Evolutionary conservation across 2,888 invertebrate species (phyloP), one percentile per base, ranked within the genome.

Genomic region (Apoderus coryli): DNA sequence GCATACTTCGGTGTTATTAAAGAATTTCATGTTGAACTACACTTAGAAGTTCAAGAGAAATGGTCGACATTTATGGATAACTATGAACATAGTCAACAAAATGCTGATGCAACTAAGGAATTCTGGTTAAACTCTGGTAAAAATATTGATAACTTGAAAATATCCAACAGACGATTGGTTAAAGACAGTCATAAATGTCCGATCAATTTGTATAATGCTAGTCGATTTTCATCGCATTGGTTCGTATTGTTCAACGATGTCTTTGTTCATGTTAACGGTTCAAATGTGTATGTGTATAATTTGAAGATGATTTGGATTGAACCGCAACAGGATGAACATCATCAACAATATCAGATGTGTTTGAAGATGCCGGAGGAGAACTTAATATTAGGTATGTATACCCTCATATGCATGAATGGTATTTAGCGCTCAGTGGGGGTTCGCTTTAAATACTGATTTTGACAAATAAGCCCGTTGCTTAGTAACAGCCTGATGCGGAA

Each of bases 211-310:
- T 63, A 69, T 3, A 73, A 76, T 47, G 72, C 74, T 14, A 72
- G 78, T 12, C 65, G 79, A 38, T 79, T 86, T 53, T 74, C 77
- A 3, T 72, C 74, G 1, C 79, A 82, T 47, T 76, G 76, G 65
- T 84, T 89, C 47, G 69, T 88, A 41, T 61, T 89, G 28, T 72
- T 89, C 48, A 81, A 76, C 32, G 88, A 89, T 55, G 61, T 77
- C 32, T 75, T 89, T 38, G 69, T 85, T 32, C 84, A 86, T 48
- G 61, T 77, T 14, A 67, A 67, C 46, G 76, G 77, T 19, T 72
- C 75, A 14, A 66, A 71, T 2, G 66, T 74, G 29, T 68, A 64
- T 33, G 55, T 67, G 1, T 77, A 80, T 56, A 70, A 75, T 5
- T 60, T 88, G 38, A 67, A 68, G 37, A 78, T 79, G 1, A 53